A percentile compares a stretch with the other conserved stretches of the same genome.
Conservation (phyloP, 1,140 invertebrate species). For the Chymomyza costata region DNA sequence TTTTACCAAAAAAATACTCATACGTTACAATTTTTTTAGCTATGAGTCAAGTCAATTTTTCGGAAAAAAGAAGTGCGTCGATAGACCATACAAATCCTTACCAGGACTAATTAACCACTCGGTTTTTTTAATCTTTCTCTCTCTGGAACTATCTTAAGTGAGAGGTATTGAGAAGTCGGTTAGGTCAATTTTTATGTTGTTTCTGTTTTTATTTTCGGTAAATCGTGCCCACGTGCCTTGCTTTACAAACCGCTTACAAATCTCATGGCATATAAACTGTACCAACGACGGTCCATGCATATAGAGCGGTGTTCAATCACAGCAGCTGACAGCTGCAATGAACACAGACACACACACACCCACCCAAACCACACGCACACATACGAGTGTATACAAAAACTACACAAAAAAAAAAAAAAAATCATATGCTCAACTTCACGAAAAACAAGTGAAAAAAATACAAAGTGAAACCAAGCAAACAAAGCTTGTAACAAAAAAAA, state of each 20-base stretch:
- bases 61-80: too few relatives aligned
- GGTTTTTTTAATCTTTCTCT: too few relatives aligned
- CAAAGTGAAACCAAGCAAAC: slow-evolving; percentile 20
- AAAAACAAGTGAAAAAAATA: slow-evolving; percentile 2
- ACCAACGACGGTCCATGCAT: slow-evolving; percentile 25
- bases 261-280: slow-evolving; percentile 32
- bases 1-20: too few relatives aligned
- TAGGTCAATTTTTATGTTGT: too few relatives aligned
- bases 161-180: too few relatives aligned
- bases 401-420: neutral
- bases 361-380: too few relatives aligned
- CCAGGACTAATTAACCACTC: too few relatives aligned
- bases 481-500: too few relatives aligned
- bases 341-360: slow-evolving; percentile 9
- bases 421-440: neutral
- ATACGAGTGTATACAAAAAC: neutral
- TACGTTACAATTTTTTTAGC: too few relatives aligned
- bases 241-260: slow-evolving; percentile 34
- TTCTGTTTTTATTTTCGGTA: neutral
- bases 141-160: too few relatives aligned
- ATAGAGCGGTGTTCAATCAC: slow-evolving; percentile 41
- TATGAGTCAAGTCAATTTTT: too few relatives aligned
- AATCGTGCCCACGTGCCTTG: neutral
- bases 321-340: slow-evolving; percentile 54
- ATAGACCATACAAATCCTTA: too few relatives aligned